Evolutionary conservation across 1,140 invertebrate genomes (phyloP).

Genomic region (Vanessa tameamea): DNA sequence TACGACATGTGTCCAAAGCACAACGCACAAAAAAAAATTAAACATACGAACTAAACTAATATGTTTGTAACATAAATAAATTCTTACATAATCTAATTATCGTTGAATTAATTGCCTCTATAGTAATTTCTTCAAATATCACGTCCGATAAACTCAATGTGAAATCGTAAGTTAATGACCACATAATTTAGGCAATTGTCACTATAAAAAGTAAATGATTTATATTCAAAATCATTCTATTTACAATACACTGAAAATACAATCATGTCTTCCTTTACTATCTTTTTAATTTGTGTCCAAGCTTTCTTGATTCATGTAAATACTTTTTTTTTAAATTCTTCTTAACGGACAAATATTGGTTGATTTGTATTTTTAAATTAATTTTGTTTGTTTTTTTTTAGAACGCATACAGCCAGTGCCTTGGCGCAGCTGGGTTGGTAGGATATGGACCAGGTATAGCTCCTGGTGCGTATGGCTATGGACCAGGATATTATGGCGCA

Average conservation of each 20-base stretch:
- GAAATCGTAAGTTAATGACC: neutral
- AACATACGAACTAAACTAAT: no score
- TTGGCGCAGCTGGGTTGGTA: conserved; percentile 3
- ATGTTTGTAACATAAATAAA: neutral
- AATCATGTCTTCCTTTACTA: conserved; percentile 35
- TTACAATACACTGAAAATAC: neutral
- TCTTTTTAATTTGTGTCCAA: conserved; percentile 41
- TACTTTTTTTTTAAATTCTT: neutral
- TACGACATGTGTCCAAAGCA: no score
- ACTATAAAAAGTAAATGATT: neutral
- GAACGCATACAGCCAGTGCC: conserved; percentile 4
- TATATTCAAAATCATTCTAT: neutral
- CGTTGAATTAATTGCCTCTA: neutral
- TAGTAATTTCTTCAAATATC: neutral
- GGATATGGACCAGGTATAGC: neutral
- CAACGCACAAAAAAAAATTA: no score
- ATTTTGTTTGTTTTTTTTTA: neutral
- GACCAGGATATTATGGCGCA: neutral
- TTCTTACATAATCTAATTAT: neutral
- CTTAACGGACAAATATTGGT: neutral
- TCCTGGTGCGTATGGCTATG: conserved; percentile 7
- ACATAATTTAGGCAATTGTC: neutral
- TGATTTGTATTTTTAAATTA: neutral
- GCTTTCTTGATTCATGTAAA: conserved; percentile 46
- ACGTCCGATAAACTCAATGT: neutral